A percentile compares a stretch with the other conserved stretches of the same genome.
Evolutionary conservation across 2,888 invertebrate genomes (phyloP).

Genomic region (Cryptosula pallasiana): DNA sequence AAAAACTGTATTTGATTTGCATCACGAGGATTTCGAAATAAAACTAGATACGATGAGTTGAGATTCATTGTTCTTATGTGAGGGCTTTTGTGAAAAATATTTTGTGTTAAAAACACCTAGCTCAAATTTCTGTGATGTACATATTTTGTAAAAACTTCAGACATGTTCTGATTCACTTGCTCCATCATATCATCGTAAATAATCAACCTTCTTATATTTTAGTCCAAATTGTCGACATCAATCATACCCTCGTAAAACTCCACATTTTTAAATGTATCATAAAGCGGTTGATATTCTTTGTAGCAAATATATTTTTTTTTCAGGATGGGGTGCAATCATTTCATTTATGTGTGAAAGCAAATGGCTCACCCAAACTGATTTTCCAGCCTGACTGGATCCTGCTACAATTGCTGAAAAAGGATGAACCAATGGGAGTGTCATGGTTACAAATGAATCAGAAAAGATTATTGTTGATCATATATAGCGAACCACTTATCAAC

Average conservation of each 20-base stretch:
- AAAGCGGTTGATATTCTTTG: constrained; percentile 13
- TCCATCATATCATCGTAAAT: constrained; percentile 22
- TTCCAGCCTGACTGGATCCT: constrained; percentile 1
- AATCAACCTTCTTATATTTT: not conserved
- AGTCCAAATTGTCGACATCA: not conserved
- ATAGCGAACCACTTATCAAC: no score
- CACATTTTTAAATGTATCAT: not conserved
- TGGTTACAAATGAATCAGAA: not conserved
- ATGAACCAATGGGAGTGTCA: constrained; percentile 5
- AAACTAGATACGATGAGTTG: not conserved
- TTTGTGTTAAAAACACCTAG: constrained; percentile 8
- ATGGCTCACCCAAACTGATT: not conserved
- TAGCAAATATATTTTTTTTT: constrained; percentile 3
- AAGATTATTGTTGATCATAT: not conserved
- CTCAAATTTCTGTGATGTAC: constrained; percentile 14
- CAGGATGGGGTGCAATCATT: not conserved
- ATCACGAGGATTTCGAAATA: constrained; percentile 14
- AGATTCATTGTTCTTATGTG: constrained; percentile 21
- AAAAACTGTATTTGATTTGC: not conserved
- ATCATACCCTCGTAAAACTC: constrained; percentile 6
- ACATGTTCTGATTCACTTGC: constrained; percentile 11
- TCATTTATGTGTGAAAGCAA: not conserved
- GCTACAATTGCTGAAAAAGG: constrained; percentile 8
- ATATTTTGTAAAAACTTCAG: constrained; percentile 19
- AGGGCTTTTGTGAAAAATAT: constrained; percentile 18